Conservation (phyloP, 2,888 invertebrate species). For the Scrobipalpa atriplicella region DNA sequence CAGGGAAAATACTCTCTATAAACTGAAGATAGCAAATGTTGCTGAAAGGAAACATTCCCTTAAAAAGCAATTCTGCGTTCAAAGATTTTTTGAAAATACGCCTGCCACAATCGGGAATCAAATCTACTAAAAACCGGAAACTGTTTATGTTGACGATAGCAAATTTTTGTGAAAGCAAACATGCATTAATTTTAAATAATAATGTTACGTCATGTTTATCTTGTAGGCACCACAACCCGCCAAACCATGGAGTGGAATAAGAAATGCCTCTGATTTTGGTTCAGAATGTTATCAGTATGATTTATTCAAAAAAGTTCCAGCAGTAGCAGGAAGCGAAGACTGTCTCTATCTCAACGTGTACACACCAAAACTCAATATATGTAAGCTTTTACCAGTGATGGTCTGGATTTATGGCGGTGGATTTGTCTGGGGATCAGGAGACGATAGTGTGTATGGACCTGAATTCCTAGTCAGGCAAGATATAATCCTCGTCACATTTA, state of each 20-base stretch:
- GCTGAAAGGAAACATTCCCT: no score
- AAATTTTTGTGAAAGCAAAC: no score
- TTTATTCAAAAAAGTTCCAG: conserved; percentile 38
- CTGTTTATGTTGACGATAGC: no score
- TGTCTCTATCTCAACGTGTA: conserved; percentile 60
- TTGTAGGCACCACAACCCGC: conserved; percentile 52
- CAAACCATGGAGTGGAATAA: conserved; percentile 50
- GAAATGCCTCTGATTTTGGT: conserved; percentile 51
- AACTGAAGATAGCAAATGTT: no score
- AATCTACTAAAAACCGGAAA: no score
- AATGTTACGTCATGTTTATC: neutral
- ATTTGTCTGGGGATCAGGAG: conserved; percentile 53
- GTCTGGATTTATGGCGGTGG: conserved; percentile 59
- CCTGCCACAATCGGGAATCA: no score
- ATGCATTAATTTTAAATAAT: no score
- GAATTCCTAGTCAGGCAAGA: conserved; percentile 62
- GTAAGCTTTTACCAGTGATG: conserved; percentile 51
- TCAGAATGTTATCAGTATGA: conserved; percentile 49
- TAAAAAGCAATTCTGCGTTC: no score
- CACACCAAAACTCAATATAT: conserved; percentile 44
- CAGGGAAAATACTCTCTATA: no score
- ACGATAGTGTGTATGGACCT: conserved; percentile 59
- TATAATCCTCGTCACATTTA: conserved; percentile 66
- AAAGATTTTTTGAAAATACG: no score
- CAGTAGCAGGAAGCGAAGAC: conserved; percentile 50